Conservation (phyloP, 2,113 vertebrate species). For the Suricata suricatta region DNA sequence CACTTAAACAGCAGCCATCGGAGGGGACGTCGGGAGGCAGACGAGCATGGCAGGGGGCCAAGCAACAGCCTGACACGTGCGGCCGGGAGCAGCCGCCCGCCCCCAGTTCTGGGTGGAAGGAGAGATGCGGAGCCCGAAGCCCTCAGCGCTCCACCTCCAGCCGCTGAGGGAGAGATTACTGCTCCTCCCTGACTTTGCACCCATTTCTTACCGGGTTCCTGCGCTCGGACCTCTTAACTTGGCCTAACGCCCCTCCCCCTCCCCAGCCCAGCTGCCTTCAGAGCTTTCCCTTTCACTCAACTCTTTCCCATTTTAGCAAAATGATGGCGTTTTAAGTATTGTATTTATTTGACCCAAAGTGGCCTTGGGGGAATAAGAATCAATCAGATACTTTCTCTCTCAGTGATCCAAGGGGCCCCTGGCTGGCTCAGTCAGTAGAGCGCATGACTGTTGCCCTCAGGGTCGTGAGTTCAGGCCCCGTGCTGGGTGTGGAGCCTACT, state of each 20-base stretch:
- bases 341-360: background rate
- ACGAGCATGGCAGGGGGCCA: background rate
- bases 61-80: background rate
- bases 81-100: background rate
- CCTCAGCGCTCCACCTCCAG: accelerated
- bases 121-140: accelerated
- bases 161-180: background rate
- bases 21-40: background rate
- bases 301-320: background rate
- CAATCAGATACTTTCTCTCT: too few species aligned
- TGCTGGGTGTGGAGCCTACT: background rate
- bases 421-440: background rate
- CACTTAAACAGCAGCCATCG: background rate
- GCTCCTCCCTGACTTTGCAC: background rate
- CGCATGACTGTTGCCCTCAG: background rate
- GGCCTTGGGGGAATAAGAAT: background rate
- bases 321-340: background rate
- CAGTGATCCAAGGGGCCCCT: too few species aligned
- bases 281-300: background rate
- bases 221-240: background rate
- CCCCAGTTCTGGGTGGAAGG: background rate
- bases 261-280: background rate
- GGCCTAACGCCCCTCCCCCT: background rate
- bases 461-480: background rate
- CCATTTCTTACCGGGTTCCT: background rate